Conservation (phyloP, 2,797 vertebrate species). For the Protonibea diacanthus region DNA sequence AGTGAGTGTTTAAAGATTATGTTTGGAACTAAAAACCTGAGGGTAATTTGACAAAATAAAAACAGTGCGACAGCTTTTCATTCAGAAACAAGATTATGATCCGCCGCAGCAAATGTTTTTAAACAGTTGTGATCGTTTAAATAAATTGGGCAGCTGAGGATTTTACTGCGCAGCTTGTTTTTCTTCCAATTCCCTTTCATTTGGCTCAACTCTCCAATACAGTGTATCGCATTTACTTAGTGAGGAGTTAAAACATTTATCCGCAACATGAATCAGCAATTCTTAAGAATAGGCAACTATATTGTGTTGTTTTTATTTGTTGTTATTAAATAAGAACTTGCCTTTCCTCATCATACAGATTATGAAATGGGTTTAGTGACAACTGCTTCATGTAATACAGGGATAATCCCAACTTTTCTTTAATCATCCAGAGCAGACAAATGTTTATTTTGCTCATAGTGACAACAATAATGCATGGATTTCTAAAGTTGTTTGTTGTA, state of each 20-base stretch:
- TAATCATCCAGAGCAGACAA: conserved; percentile 25
- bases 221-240: neutral
- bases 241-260: neutral
- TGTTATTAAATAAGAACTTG: neutral
- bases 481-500: conserved; percentile 9
- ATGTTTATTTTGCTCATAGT: conserved; percentile 27
- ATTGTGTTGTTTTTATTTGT: neutral
- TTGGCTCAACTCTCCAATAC: neutral
- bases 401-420: neutral
- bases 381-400: conserved; percentile 22
- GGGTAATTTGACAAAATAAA: neutral
- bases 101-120: neutral
- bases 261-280: neutral
- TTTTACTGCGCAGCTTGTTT: neutral
- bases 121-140: neutral
- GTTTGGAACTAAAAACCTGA: neutral
- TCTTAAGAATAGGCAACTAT: neutral
- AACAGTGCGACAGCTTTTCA: conserved; percentile 1
- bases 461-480: conserved; percentile 21
- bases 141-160: neutral
- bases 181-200: conserved; percentile 5
- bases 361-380: neutral
- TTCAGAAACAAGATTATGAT: conserved; percentile 11
- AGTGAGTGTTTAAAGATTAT: neutral
- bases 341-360: neutral